These are phyloP conservation scores for Lycophotia porphyrea DNA, from an alignment of 2,888 invertebrate genomes.

Conservation along the genomic window DNA sequence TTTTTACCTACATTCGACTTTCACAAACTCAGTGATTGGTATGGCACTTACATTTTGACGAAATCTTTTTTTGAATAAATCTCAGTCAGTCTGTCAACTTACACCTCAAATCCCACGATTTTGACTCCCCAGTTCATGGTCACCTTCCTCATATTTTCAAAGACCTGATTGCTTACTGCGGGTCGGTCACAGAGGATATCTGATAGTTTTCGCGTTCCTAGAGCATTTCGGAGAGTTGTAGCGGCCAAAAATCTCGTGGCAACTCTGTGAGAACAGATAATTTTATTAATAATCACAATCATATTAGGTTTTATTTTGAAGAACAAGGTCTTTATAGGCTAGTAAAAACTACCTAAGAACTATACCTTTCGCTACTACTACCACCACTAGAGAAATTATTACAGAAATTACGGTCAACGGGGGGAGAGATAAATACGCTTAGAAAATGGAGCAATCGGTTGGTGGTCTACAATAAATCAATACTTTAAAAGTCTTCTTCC, in stretches of 20 bases:
- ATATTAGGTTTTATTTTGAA: background rate
- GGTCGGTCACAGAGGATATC: conserved; percentile 96
- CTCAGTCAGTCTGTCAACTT: conserved; percentile 75
- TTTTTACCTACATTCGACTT: background rate
- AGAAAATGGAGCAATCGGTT: background rate
- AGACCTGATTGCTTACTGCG: conserved; percentile 95
- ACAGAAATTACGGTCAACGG: background rate
- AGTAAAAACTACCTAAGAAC: background rate
- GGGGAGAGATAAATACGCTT: background rate
- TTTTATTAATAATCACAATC: background rate
- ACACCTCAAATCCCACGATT: conserved; percentile 97
- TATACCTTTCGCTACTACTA: background rate
- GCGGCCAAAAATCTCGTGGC: conserved; percentile 94
- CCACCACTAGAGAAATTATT: background rate
- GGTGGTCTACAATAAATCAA: background rate
- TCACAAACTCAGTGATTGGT: background rate
- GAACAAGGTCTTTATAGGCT: background rate
- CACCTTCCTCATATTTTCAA: conserved; percentile 93
- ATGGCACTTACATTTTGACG: background rate
- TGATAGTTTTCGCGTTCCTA: conserved; percentile 96
- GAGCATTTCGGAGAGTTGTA: conserved; percentile 95
- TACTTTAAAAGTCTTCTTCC: conserved; percentile 5
- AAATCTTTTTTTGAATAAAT: background rate
- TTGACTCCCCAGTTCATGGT: conserved; percentile 96
- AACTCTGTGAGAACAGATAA: conserved; percentile 86